Base-by-base conservation (phyloP, 2,888 invertebrate genomes). In the Nomada hirtipes region DNA sequence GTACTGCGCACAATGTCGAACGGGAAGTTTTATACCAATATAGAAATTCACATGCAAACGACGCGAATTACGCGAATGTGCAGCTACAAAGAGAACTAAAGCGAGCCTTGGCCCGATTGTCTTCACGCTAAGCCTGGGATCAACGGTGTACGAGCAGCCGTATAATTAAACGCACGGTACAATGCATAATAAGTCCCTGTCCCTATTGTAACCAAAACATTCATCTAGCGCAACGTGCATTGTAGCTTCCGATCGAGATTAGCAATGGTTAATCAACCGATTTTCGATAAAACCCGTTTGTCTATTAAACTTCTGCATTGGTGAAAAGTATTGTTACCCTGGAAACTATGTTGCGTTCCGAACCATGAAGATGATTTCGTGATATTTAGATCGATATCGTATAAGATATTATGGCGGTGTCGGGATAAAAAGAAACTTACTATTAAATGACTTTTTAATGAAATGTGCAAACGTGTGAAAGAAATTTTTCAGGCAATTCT, bases 31-130 rank as follows among this genome's bases (percentile, higher is more conserved):
- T 84, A 77, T 76, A 52, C 79, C 57, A 20, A 61, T 76, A 65
- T 70, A 79, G 76, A 84, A 82, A 82, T 85, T 84, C 84, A 61
- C 78, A 82, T 84, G 82, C 79, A 75, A 85, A 83, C 68, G 76
- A 79, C 53, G 65, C 65, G 76, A 79, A 76, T 83, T 74, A 67
- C 76, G 64, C 57, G 26, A 64, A 61, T 47, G 60, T 77, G 53
- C 82, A 60, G 50, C 29, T 52, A 75, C 69, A 78, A 82, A 78
- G 79, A 63, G 82, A 69, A 72, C 47, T 26, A 64, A 63, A 70
- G 69, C 73, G 73, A 52, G 79, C 64, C 63, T 55, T 29, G 59
- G 70, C 57, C 26, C 71, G 83, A 83, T 83, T 83, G 83, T 82
- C 75, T 75, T 67, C 55, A 23, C 55, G 36, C 60, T 67, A 69